Base-by-base conservation (phyloP, 2,113 vertebrate species). In the Suncus etruscus region DNA sequence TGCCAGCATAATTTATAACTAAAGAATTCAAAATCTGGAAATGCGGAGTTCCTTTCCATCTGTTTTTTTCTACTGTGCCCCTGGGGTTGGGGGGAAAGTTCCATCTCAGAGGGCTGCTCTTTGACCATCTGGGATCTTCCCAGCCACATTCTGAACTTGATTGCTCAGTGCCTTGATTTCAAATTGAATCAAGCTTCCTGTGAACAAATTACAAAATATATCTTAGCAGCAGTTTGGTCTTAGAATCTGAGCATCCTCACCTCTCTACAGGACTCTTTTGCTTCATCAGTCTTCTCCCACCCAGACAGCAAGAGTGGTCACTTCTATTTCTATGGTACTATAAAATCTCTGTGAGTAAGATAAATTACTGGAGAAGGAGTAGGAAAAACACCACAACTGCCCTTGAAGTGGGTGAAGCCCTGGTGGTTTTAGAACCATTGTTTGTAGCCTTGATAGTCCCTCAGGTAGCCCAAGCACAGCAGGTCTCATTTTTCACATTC, bases 121-220 rank as follows among this genome's bases (percentile, higher is more conserved):
- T 87, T 58, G 25, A 27, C 75, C 75, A 63, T 20, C 27, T 31
- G 32, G 24, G 10, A 39, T 27, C 85, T 86, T 45, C 88, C 61
- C 25, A 81, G 22, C 39, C 50, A 11, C 45, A 5, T 66, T 74
- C 54, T 86, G 63, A 20, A 73, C 66, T 83, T 22, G 61, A 83
- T 20, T 32, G 1, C 65, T 24, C 63, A 8, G 47, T 77, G 7
- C 32, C 20, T 32, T 58, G 15, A 39, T 72, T 72, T 15, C 31
- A 72, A 39, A 32, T 32, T n/a, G 31, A 31, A 74, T 39, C 31
- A 22, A 50, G 54, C 45, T 20, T 89, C 39, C 73, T 20, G 68
- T n/a, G 61, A 65, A 54, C 18, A 93, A 69, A 18, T 65, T 92
- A 69, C 85, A 25, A 94, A 92, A 93, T 45, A 50, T 48, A 54